Conservation (phyloP, 2,113 vertebrate genomes). For the Gorsachius goisagi region DNA sequence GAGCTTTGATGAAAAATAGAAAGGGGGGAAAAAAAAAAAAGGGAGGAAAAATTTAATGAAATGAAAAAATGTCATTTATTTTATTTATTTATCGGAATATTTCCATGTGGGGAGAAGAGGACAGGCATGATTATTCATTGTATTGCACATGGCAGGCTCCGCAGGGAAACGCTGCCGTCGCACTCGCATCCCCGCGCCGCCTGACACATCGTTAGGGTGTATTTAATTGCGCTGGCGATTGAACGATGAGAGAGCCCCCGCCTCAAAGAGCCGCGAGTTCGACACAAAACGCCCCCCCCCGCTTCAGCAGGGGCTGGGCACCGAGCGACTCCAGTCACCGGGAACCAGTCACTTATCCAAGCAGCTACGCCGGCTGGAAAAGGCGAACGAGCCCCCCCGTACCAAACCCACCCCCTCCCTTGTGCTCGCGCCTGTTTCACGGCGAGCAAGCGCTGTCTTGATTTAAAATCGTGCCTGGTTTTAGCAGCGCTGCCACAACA, state of each 20-base stretch:
- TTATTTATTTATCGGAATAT: constrained; percentile 43
- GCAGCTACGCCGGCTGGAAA: not conserved
- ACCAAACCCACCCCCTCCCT: not conserved
- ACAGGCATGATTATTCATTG: not conserved
- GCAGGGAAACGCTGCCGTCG: not conserved
- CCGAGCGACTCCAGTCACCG: fast-evolving
- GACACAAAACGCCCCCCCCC: not conserved
- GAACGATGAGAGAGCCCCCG: not conserved
- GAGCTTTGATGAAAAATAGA: constrained; percentile 40
- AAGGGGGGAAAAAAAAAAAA: not conserved
- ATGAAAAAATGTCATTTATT: not conserved
- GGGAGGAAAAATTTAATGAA: not conserved
- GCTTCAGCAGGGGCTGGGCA: not conserved
- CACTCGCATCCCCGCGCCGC: not conserved
- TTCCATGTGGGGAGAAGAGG: not conserved
- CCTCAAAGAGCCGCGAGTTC: not conserved
- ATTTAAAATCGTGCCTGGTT: not conserved
- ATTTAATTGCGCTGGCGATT: not conserved
- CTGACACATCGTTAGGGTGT: not conserved
- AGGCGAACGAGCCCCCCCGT: fast-evolving
- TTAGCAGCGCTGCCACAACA: not conserved
- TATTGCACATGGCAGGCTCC: not conserved
- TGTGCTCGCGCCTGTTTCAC: fast-evolving
- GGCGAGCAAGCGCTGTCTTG: fast-evolving
- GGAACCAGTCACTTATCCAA: not conserved